Evolutionary conservation across 1,140 invertebrate genomes (phyloP), one percentile per base, ranked within the genome.

Genomic region (Dreissena polymorpha): DNA sequence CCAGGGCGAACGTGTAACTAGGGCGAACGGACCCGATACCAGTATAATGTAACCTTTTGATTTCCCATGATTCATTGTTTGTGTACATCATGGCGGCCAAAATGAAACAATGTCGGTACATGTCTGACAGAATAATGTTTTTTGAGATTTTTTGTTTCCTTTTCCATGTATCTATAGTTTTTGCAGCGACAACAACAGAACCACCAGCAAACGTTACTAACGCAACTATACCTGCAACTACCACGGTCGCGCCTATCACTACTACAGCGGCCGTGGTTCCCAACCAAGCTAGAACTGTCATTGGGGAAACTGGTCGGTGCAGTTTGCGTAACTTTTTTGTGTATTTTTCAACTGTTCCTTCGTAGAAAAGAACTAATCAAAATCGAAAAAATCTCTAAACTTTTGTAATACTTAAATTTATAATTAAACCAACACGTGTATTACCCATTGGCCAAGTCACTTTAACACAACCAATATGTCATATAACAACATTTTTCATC

Each of bases 31-130:
- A n/a, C n/a, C n/a, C n/a, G n/a, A n/a, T n/a, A n/a, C n/a, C n/a
- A 60, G 57, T 60, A 23, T 60, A 60, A n/a, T 60, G 16, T 60
- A 60, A 60, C 57, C 57, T 60, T 60, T 60, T 6, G 16, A 60
- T 60, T 68, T 74, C 79, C 79, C 79, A 82, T 53, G 68, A 82
- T 82, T 82, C 79, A 55, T 13, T 51, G 50, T 80, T 80, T 82
- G 79, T 82, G 49, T 82, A 82, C 79, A 82, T 82, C 79, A 82
- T 82, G 79, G 79, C 79, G 79, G 70, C 71, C 25, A 74, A 82
- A 82, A 82, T 82, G 79, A 82, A 82, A 82, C 79, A 67, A 82
- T 73, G 63, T 73, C 60, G 63, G 70, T 72, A 49, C 68, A 55
- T 73, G 71, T 82, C 60, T 55, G 16, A n/a, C 10, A 49, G 12